Evolutionary conservation across 1,140 invertebrate species (phyloP).

Genomic region (Triops cancriformis): DNA sequence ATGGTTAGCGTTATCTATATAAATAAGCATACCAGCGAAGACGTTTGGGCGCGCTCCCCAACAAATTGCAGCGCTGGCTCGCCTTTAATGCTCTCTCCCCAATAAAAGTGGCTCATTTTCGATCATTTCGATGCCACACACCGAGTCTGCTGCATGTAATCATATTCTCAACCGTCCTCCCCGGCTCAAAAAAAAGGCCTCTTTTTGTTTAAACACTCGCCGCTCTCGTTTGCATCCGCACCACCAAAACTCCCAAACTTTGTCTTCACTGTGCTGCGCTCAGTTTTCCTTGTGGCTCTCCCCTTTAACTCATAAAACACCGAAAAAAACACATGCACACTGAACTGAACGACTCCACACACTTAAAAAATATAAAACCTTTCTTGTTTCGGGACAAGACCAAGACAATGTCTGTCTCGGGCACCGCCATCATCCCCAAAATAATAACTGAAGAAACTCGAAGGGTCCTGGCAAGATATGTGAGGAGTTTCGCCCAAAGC

Average conservation of each 20-base stretch:
- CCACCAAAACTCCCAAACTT: not conserved
- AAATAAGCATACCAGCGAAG: not conserved
- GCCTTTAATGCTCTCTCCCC: not conserved
- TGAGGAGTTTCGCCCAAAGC: not conserved
- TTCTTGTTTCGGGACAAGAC: not conserved
- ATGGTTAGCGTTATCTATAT: not conserved
- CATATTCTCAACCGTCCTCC: not conserved
- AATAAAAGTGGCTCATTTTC: conserved; percentile 10
- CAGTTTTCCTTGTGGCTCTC: not conserved
- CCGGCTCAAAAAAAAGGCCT: not conserved
- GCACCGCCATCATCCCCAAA: not conserved
- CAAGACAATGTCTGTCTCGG: not conserved
- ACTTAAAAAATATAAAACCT: not conserved
- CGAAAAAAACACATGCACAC: not conserved
- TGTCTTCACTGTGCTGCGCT: too few species aligned
- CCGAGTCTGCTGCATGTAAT: not conserved
- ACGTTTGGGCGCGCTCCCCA: not conserved
- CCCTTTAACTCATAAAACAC: not conserved
- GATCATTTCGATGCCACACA: conserved; percentile 10
- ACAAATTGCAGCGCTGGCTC: not conserved
- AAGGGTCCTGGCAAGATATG: not conserved
- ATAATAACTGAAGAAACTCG: conserved; percentile 7
- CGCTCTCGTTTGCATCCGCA: not conserved
- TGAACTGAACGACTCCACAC: not conserved
- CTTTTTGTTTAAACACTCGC: not conserved